Base-by-base conservation (phyloP, 2,888 invertebrate species). In the Noctuana brunneofusca region DNA sequence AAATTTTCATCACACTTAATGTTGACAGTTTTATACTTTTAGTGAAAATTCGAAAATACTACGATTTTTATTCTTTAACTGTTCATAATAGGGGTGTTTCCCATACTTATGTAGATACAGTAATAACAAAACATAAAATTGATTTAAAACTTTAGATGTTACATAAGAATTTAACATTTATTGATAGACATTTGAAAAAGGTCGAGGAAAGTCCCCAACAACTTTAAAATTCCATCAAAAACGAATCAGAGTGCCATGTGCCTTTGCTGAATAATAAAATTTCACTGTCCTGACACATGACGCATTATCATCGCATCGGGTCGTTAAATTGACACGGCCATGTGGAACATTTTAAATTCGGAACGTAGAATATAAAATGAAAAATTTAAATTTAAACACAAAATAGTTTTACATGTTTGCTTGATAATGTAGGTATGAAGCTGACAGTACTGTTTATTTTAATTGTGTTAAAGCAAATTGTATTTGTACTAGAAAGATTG, bases 241-340 rank as follows among this genome's bases (percentile, higher is more conserved):
- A 46, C 46, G 16, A 18, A 46, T 46, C 12, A 46, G 12, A 14
- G 46, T 22, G 12, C 46, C 18, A 20, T 48, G 22, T 22, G 22
- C 22, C 5, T 48, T 24, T n/a, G 48, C 48, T 48, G 48, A 48
- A 48, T 48, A 57, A 48, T 50, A 49, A 49, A 58, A 35, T 38
- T 58, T 60, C 32, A 54, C 46, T 35, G 35, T 12, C 24, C 32
- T 18, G 59, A 20, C 53, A 60, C 32, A 46, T 60, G 60, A 35
- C 52, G 16, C 22, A 16, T 54, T 46, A 54, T 53, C 41, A 53
- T 46, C 24, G 46, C 32, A 14, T 38, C 52, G 43, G 32, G 43
- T 52, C 43, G 30, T 52, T 20, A 53, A 59, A 53, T 53, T 53
- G 59, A 53, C 30, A 22, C 43, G 2, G 50, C 50, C 38, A 27